Evolutionary conservation across 2,888 invertebrate genomes (phyloP).

Genomic region (Plagodis pulveraria): DNA sequence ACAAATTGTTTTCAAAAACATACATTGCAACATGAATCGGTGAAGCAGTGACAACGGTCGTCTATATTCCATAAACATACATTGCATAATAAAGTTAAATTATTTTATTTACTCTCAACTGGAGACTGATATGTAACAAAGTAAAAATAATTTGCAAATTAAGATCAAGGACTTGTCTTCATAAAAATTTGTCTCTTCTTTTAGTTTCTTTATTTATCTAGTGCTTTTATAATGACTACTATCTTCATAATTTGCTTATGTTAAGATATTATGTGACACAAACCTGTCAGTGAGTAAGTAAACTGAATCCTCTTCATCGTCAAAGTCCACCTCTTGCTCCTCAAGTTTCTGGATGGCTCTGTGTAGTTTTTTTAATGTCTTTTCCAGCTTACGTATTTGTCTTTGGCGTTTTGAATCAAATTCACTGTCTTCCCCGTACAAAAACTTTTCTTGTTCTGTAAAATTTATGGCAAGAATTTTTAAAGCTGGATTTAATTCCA

Average conservation of each 20-base stretch:
- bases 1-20: too few species aligned
- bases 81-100: too few species aligned
- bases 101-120: too few species aligned
- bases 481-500: too few species aligned
- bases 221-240: constrained; percentile 26
- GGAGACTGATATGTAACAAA: constrained; percentile 1
- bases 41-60: too few species aligned
- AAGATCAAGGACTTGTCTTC: background rate
- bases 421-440: constrained; percentile 59
- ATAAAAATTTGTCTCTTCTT: background rate
- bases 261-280: constrained; percentile 4
- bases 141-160: background rate
- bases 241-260: background rate
- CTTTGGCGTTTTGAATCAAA: constrained; percentile 76
- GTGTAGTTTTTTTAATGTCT: constrained; percentile 86
- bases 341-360: constrained; percentile 88
- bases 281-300: constrained; percentile 89
- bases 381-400: constrained; percentile 84
- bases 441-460: constrained; percentile 51
- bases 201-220: constrained; percentile 37
- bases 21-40: too few species aligned
- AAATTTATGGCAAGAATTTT: constrained; percentile 3
- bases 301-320: constrained; percentile 89
- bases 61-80: too few species aligned
- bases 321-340: constrained; percentile 88